Evolutionary conservation across 1,140 invertebrate species (phyloP), one percentile per base, ranked within the genome.

Genomic region (Plutomurus gul): DNA sequence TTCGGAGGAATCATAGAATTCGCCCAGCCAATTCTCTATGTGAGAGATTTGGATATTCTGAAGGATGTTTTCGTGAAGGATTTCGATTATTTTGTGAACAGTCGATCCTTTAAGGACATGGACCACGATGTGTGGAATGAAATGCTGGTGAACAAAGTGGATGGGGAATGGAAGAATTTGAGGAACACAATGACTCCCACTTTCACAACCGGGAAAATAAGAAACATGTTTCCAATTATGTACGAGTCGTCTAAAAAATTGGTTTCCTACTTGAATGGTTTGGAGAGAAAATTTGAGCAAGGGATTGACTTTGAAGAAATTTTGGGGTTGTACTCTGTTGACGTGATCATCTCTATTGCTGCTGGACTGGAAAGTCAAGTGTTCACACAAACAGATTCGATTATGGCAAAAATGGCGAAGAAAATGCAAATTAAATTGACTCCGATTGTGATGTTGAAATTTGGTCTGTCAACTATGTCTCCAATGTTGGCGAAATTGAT

Each of bases 41-140:
- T n/a, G n/a, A n/a, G n/a, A n/a, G n/a, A n/a, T n/a, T n/a, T n/a
- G n/a, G n/a, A n/a, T n/a, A n/a, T n/a, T n/a, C n/a, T n/a, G n/a
- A 88, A 87, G 75, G 80, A 78, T 18, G 82, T 90, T 11, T 86
- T 86, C 65, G 84, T 89, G 0, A 89, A 89, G 81, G 88, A 90
- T 78, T 90, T 90, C 51, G 72, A 84, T 0, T 84, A 84, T 79
- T 90, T 90, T 79, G 78, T 83, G 8, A 88, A 90, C 77, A 84
- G 89, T n/a, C 77, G 84, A 27, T 4, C 13, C 1, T 18, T 22
- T 13, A n/a, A 37, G 18, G 6, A 43, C 3, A 56, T 39, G 1
- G 3, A 18, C 18, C 47, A 56, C 8, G 27, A 25, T 18, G 16
- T 56, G 30, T 70, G 84, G 74, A 80, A 84, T 76, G 78, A 84